Conservation (phyloP, 2,888 invertebrate species). For the Zelleria hepariella region DNA sequence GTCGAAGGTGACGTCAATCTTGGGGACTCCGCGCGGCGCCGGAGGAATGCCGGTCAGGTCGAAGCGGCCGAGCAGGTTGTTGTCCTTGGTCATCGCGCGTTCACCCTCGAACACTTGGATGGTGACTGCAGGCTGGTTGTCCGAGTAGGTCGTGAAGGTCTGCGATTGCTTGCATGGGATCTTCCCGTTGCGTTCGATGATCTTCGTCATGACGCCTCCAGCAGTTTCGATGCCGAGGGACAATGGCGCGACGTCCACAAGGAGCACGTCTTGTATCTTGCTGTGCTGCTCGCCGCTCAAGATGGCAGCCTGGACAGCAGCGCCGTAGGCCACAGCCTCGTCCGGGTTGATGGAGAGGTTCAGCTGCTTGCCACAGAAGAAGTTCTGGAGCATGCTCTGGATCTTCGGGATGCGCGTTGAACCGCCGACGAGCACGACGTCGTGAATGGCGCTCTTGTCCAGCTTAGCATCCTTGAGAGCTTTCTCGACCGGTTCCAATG, state of each 20-base stretch:
- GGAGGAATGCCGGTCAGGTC: constrained; percentile 79
- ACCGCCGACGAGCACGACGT: constrained; percentile 86
- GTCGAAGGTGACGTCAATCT: constrained; percentile 81
- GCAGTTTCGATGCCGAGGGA: constrained; percentile 85
- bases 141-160: constrained; percentile 84
- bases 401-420: constrained; percentile 86
- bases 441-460: constrained; percentile 82
- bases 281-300: constrained; percentile 81
- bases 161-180: constrained; percentile 81
- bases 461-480: constrained; percentile 84
- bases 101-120: constrained; percentile 84
- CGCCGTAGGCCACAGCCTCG: constrained; percentile 85
- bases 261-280: constrained; percentile 78
- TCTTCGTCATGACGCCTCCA: constrained; percentile 83
- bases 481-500: constrained; percentile 83
- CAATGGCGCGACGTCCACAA: constrained; percentile 73
- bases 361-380: constrained; percentile 80
- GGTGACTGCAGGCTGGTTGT: constrained; percentile 84
- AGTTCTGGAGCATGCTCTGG: constrained; percentile 80
- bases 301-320: constrained; percentile 82
- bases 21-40: constrained; percentile 77
- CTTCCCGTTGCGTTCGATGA: constrained; percentile 79
- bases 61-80: constrained; percentile 77
- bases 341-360: constrained; percentile 85
- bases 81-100: constrained; percentile 85